Conservation (phyloP, 2,888 invertebrate genomes). For the Callyntrura guangdongensis region DNA sequence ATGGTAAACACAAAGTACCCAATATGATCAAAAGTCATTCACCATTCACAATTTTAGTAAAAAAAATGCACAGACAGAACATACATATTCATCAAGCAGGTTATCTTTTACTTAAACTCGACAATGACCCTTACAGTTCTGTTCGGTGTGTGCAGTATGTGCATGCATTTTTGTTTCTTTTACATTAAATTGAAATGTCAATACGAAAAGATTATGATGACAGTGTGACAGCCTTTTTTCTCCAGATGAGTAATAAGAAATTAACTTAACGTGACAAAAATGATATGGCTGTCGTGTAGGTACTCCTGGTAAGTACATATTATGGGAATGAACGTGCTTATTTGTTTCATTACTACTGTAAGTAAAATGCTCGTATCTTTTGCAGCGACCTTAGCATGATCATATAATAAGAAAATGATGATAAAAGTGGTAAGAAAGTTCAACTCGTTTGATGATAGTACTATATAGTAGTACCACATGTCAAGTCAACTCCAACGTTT, state of each 20-base stretch:
- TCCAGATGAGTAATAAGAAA: slow-evolving; percentile 32
- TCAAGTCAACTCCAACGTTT: neutral
- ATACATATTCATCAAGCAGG: neutral
- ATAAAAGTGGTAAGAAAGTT: neutral
- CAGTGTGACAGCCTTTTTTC: neutral
- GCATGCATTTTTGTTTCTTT: neutral
- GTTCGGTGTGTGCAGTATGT: slow-evolving; percentile 7
- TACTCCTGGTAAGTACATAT: neutral
- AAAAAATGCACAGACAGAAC: neutral
- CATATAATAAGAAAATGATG: slow-evolving; percentile 1
- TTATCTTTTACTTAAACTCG: slow-evolving; percentile 49
- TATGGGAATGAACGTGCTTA: neutral
- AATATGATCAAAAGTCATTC: neutral
- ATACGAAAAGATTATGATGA: slow-evolving; percentile 2
- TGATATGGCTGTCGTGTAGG: neutral
- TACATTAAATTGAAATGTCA: neutral
- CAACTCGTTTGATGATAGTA: neutral
- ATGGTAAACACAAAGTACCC: neutral
- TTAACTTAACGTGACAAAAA: slow-evolving; percentile 33
- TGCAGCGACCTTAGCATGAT: neutral
- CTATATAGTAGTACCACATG: neutral
- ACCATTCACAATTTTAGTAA: neutral
- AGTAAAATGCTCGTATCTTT: slow-evolving; percentile 11
- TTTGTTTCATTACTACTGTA: no score
- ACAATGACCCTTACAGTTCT: slow-evolving; percentile 55